Percentiles rank a stretch among this genome's conserved stretches.
Conservation (phyloP, 2,888 invertebrate species). For the Sphaerophoria taeniata region DNA sequence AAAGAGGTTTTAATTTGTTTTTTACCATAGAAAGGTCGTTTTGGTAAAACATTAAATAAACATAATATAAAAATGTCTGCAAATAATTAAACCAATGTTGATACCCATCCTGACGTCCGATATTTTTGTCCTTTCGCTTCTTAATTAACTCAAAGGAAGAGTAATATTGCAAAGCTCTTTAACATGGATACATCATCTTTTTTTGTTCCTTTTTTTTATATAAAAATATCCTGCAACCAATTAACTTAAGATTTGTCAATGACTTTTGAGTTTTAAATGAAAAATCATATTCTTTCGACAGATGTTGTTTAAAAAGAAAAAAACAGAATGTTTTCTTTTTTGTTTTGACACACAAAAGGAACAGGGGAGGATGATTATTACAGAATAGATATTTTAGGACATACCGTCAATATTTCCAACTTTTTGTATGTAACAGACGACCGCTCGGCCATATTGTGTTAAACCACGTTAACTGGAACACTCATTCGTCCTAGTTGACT, state of each 20-base stretch:
- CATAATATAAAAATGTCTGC: no score
- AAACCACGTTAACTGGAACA: constrained; percentile 83
- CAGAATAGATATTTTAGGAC: constrained; percentile 69
- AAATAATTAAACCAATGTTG: neutral
- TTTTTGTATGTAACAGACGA: constrained; percentile 82
- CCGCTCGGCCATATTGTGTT: constrained; percentile 84
- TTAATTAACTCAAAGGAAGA: constrained; percentile 27
- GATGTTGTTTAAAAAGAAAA: neutral
- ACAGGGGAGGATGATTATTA: neutral
- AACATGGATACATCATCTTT: constrained; percentile 18
- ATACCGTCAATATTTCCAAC: constrained; percentile 83
- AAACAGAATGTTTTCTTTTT: neutral
- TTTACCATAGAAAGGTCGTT: neutral
- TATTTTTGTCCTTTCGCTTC: neutral
- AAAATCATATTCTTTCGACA: constrained; percentile 16
- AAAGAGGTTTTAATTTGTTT: constrained; percentile 17
- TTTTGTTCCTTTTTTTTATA: constrained; percentile 11
- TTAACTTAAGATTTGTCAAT: constrained; percentile 17
- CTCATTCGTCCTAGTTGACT: constrained; percentile 83
- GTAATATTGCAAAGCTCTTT: constrained; percentile 39
- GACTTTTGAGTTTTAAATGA: constrained; percentile 1
- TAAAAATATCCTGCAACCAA: constrained; percentile 34
- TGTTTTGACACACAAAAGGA: neutral
- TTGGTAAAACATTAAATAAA: no score
- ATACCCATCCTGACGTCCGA: neutral